Base-by-base conservation (phyloP, 2,888 invertebrate species). In the Metallyticus violacea region DNA sequence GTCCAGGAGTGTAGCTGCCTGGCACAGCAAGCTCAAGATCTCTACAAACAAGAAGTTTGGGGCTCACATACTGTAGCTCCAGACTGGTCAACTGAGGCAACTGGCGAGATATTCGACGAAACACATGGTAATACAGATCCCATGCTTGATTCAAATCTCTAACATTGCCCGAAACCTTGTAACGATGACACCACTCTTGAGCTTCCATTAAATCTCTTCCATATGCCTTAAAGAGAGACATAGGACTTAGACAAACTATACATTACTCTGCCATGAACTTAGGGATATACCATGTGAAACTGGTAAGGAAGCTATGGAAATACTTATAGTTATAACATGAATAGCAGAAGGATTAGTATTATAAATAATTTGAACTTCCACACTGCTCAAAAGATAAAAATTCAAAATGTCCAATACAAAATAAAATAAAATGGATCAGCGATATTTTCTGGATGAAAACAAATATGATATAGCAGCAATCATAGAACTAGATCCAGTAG, bases 71-170 rank as follows among this genome's bases (percentile, higher is more conserved):
- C 91, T 99, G 98, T 89, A 98, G 93, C 92, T 98, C 98, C 79
- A 98, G 93, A 2, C 97, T 97, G 6, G 98, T 98, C 78, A 98
- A 92, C 91, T 97, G 97, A 3, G 99, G 98, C 89, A 99, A 93
- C 91, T 99, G 99, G 26, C 98, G 95, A 26, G 98, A 97, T 91
- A 99, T 99, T 89, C 98, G 95, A 30, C 99, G 95, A 93, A 99
- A 99, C 85, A 99, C 99, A 91, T 99, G 98, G 92, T 99, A 99
- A 92, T 99, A 99, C 77, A 99, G 94, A 91, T 99, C 99, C 99
- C 99, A 99, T 3, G 99, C 99, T 91, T 98, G 98, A 91, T 98
- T 99, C 89, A 99, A 92, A 90, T 99, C 99, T 89, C 98, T 95
- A 6, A 97, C 95, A 89, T 96, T 96, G 0, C 96, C 95, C 0